Conservation (phyloP, 1,140 invertebrate species). For the Druon quercuslanigerum region DNA sequence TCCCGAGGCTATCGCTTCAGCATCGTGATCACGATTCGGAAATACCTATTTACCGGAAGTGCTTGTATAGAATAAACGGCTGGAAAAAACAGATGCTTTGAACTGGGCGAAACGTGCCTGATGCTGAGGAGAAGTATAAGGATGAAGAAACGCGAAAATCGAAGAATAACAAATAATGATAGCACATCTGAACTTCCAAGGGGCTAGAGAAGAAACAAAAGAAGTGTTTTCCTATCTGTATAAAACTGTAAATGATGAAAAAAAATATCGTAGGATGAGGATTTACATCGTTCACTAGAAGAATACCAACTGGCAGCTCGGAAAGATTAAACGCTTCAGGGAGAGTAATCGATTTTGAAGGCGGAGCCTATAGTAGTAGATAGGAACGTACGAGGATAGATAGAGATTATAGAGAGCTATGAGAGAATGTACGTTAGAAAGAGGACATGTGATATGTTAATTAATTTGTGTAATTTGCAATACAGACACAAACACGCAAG, state of each 20-base stretch:
- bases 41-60: constrained; percentile 49
- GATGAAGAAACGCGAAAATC: background rate
- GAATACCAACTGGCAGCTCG: constrained; percentile 27
- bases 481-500: too few species aligned
- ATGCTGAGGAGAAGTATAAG: constrained; percentile 1
- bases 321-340: constrained; percentile 26
- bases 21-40: constrained; percentile 48
- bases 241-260: constrained; percentile 6
- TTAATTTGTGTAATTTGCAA: constrained; percentile 11
- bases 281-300: constrained; percentile 29
- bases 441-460: background rate
- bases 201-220: background rate
- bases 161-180: constrained; percentile 8
- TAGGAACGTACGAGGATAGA: constrained; percentile 8
- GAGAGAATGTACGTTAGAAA: background rate
- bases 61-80: constrained; percentile 31
- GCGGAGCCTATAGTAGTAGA: constrained; percentile 25
- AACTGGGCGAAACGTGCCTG: constrained; percentile 21
- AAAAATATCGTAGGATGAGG: background rate
- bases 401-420: background rate
- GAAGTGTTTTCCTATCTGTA: constrained; percentile 23
- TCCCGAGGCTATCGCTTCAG: constrained; percentile 44
- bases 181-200: background rate
- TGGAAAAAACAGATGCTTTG: constrained; percentile 30
- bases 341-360: constrained; percentile 27